phyloP scores from a whole-genome alignment of 1,140 invertebrate genomes.

The Zaprionus africanus region DNA sequence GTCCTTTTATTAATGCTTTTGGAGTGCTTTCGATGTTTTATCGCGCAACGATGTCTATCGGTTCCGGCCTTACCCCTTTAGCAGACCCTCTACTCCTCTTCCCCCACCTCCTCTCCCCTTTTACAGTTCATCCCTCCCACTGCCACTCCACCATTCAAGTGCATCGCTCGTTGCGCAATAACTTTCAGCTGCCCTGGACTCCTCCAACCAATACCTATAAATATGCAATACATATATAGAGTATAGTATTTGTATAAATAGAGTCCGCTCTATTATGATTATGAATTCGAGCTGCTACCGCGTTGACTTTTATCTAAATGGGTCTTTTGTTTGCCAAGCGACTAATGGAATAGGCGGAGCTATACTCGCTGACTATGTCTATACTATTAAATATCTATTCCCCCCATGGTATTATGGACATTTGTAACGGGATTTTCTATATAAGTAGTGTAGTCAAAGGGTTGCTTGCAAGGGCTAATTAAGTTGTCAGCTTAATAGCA shows the following conservation, averaged over 20 bases:
- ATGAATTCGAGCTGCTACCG: constrained; percentile 60
- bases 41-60: constrained; percentile 66
- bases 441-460: constrained; percentile 21
- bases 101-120: background rate
- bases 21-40: constrained; percentile 82
- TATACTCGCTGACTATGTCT: constrained; percentile 8
- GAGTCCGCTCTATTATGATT: constrained; percentile 71
- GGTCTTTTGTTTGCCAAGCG: constrained; percentile 71
- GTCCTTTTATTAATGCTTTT: constrained; percentile 79
- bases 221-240: constrained; percentile 2
- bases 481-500: constrained; percentile 67
- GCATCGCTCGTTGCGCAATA: constrained; percentile 76
- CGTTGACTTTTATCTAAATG: constrained; percentile 74
- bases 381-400: constrained; percentile 26
- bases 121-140: background rate
- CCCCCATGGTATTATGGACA: constrained; percentile 55
- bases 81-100: background rate
- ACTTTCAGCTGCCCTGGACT: constrained; percentile 58
- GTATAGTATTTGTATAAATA: constrained; percentile 47
- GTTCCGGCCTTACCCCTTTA: constrained; percentile 18
- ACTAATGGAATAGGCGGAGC: constrained; percentile 68
- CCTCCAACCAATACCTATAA: constrained; percentile 4
- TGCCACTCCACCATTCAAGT: constrained; percentile 50
- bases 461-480: constrained; percentile 48
- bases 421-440: constrained; percentile 34